phyloP scores from a whole-genome alignment of 1,140 invertebrate genomes.

The Hycleus cichorii region DNA sequence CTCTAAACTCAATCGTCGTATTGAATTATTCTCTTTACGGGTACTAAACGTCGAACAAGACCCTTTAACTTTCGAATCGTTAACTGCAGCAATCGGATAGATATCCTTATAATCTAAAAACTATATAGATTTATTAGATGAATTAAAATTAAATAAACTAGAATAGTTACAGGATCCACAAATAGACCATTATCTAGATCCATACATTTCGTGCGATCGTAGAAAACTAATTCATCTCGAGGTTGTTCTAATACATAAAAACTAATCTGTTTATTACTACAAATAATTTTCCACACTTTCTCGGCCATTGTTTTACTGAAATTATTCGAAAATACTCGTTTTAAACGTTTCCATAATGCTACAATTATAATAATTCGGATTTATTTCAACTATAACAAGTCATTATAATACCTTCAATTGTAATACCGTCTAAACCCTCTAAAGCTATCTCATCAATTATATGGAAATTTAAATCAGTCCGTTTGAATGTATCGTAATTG shows the following conservation, averaged over 20 bases:
- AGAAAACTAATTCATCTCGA: not conserved
- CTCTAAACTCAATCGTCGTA: constrained; percentile 40
- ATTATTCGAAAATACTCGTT: not conserved
- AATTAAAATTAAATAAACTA: no score
- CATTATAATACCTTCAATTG: constrained; percentile 51
- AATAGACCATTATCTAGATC: constrained; percentile 3
- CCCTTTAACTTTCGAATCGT: constrained; percentile 52
- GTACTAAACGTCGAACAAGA: constrained; percentile 60
- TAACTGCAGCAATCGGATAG: constrained; percentile 53
- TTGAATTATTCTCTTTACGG: constrained; percentile 42
- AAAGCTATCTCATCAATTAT: constrained; percentile 67
- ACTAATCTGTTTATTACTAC: constrained; percentile 3
- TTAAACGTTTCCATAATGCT: constrained; percentile 24
- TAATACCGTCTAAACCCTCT: constrained; percentile 77
- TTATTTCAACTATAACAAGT: no score
- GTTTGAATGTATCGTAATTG: constrained; percentile 19
- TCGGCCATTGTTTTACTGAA: constrained; percentile 7
- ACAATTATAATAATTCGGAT: not conserved
- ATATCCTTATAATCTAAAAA: constrained; percentile 42
- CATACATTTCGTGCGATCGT: constrained; percentile 6
- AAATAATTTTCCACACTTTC: constrained; percentile 4
- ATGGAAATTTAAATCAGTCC: constrained; percentile 18
- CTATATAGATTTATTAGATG: not conserved
- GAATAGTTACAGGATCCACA: not conserved
- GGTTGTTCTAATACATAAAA: constrained; percentile 9